Conservation (phyloP, 1,140 invertebrate species). For the Cataglyphis hispanica region DNA sequence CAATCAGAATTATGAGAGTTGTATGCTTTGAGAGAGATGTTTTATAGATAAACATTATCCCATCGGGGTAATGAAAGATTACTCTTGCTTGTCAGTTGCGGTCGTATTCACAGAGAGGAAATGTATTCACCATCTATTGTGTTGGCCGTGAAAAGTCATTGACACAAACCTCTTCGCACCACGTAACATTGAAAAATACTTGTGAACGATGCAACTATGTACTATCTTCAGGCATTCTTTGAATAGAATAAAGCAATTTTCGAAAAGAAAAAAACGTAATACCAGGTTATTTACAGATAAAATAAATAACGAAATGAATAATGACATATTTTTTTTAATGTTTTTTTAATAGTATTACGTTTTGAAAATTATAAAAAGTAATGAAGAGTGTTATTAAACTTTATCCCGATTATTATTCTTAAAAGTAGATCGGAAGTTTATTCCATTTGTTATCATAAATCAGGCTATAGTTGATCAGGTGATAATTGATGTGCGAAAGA, state of each 20-base stretch:
- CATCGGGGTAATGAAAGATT: neutral
- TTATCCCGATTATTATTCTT: neutral
- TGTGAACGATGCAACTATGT: neutral
- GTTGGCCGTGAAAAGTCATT: conserved; percentile 45
- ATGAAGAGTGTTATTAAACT: neutral
- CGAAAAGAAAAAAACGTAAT: neutral
- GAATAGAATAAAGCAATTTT: conserved; percentile 4
- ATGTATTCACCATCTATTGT: conserved; percentile 1
- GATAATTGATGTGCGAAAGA: neutral
- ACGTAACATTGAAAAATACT: conserved; percentile 29
- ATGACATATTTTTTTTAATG: neutral
- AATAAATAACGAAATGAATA: neutral
- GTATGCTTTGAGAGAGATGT: neutral
- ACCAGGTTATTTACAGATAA: neutral
- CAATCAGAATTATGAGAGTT: neutral
- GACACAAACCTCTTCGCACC: conserved; percentile 36
- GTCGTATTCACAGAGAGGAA: conserved; percentile 13
- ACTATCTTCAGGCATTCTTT: neutral
- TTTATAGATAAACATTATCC: neutral
- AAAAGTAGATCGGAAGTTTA: neutral
- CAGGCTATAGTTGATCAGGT: neutral
- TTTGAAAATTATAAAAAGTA: neutral
- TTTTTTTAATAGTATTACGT: neutral
- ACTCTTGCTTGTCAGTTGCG: conserved; percentile 3
- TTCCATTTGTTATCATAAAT: neutral